phyloP scores from a whole-genome alignment of 2,797 vertebrate species.

The Halcyon chelicuti region DNA sequence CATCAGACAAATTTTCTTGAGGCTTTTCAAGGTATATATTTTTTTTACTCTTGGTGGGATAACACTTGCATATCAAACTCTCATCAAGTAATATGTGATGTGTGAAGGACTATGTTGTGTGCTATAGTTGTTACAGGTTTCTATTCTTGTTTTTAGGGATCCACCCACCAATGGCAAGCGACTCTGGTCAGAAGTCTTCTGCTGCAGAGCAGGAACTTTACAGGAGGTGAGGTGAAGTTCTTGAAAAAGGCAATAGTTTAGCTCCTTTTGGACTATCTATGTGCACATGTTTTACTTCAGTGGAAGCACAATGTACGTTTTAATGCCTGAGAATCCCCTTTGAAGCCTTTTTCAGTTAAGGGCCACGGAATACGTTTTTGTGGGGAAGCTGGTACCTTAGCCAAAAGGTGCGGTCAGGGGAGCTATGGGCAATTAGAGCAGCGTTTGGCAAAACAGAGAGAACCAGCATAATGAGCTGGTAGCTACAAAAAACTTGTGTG shows the following conservation, averaged over 20 bases:
- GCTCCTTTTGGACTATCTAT: background rate
- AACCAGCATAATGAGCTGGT: background rate
- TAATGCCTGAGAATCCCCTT: background rate
- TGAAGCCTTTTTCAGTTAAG: background rate
- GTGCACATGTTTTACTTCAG: background rate
- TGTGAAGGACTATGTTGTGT: background rate
- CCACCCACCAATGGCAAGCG: background rate
- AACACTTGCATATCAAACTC: background rate
- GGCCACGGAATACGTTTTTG: background rate
- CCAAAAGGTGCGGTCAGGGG: background rate
- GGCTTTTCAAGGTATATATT: background rate
- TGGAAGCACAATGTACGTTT: background rate
- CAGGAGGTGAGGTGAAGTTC: constrained; percentile 69
- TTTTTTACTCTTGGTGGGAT: background rate
- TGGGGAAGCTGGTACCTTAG: background rate
- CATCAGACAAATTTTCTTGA: background rate
- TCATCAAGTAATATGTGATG: background rate
- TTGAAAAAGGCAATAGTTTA: background rate
- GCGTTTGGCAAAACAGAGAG: background rate
- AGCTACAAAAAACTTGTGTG: background rate
- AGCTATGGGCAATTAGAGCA: background rate
- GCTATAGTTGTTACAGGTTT: background rate
- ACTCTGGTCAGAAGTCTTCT: constrained; percentile 1
- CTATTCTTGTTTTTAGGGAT: constrained; percentile 48
- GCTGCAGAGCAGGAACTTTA: constrained; percentile 73